A percentile compares a stretch with the other conserved stretches of the same genome.
phyloP scores from a whole-genome alignment of 2,113 vertebrate genomes.

The Chascanopsetta lugubris region DNA sequence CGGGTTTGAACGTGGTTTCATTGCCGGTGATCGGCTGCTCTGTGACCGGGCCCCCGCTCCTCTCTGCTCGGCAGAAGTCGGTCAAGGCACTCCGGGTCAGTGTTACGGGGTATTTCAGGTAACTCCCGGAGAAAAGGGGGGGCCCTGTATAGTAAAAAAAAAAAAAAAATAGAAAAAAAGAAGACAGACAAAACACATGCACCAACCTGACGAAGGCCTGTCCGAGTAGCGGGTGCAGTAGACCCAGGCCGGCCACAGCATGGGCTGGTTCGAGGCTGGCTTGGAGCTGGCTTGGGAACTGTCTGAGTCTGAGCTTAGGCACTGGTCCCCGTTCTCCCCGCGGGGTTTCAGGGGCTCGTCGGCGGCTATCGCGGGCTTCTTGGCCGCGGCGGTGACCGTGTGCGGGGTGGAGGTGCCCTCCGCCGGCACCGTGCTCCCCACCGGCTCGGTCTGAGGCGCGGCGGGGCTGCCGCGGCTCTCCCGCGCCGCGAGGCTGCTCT shows the following conservation, averaged over 20 bases:
- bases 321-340: slow-evolving; percentile 87
- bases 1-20: background rate
- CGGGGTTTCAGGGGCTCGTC: slow-evolving; percentile 86
- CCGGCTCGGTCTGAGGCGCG: slow-evolving; percentile 77
- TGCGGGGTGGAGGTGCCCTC: slow-evolving; percentile 87
- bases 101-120: slow-evolving; percentile 74
- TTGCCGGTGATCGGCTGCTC: slow-evolving; percentile 7
- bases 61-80: slow-evolving; percentile 59
- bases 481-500: slow-evolving; percentile 67
- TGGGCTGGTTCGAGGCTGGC: slow-evolving; percentile 80
- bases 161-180: too few relatives aligned
- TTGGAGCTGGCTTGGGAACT: slow-evolving; percentile 92
- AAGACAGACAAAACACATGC: too few relatives aligned
- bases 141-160: slow-evolving; percentile 26
- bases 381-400: slow-evolving; percentile 78
- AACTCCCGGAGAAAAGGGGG: slow-evolving; percentile 39
- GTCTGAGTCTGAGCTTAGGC: slow-evolving; percentile 96
- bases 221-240: slow-evolving; percentile 99
- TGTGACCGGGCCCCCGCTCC: slow-evolving; percentile 7
- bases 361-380: slow-evolving; percentile 83
- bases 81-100: slow-evolving; percentile 77
- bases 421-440: slow-evolving; percentile 79
- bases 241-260: slow-evolving; percentile 99
- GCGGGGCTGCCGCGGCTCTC: slow-evolving; percentile 80
- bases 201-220: slow-evolving; percentile 96